phyloP scores from a whole-genome alignment of 2,797 vertebrate genomes.

The Poecilia picta region DNA sequence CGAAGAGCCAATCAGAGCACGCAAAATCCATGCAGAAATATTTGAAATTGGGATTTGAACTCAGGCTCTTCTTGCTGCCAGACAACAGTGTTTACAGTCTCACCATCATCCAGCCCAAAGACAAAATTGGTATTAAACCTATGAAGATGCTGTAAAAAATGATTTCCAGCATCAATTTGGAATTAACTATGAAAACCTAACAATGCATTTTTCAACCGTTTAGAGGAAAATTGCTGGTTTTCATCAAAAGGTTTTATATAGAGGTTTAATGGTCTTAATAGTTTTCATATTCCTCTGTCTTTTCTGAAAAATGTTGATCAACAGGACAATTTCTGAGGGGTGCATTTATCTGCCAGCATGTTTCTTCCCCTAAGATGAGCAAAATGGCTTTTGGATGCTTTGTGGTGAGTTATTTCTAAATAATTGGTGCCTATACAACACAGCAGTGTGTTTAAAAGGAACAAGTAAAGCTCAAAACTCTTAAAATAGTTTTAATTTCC shows the following conservation, averaged over 20 bases:
- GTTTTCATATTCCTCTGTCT: not conserved
- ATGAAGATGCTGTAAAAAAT: not conserved
- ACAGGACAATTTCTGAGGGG: not conserved
- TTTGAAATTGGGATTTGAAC: not conserved
- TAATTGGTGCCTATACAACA: not conserved
- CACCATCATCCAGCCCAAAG: not conserved
- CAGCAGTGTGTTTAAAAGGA: not conserved
- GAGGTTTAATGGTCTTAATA: not conserved
- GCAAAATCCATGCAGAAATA: not conserved
- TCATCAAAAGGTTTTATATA: not conserved
- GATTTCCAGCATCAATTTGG: not conserved
- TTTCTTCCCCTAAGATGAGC: not conserved
- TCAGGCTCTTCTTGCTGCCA: not conserved
- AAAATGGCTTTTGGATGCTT: not conserved
- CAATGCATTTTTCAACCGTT: not conserved
- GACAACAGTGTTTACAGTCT: not conserved
- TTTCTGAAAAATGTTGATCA: not conserved
- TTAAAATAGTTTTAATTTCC: not conserved
- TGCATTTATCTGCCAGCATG: not conserved
- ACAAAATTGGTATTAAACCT: not conserved
- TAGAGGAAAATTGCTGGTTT: not conserved
- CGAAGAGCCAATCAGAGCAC: not conserved
- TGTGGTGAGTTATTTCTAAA: not conserved
- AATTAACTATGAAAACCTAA: not conserved
- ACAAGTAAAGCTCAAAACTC: not conserved